Base-by-base conservation (phyloP, 2,888 invertebrate species). In the Octonoba sinensis region DNA sequence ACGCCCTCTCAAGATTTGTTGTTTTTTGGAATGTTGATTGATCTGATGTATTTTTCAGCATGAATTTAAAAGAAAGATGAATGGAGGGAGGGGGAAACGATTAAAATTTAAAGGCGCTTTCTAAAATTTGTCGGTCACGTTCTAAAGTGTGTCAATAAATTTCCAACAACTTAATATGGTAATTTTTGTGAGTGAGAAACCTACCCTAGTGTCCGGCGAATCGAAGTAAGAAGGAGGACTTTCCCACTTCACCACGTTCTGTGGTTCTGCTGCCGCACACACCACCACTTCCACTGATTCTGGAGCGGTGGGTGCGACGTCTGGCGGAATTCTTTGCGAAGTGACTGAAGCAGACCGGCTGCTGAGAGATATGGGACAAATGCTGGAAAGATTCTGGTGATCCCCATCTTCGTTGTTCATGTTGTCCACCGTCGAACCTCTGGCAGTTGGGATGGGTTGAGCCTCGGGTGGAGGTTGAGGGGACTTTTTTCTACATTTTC, bases 161-260 rank as follows among this genome's bases (percentile, higher is more conserved):
- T 36, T 1, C 11, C 6, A 11, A 36, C 36, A 8, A 36, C 36
- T 8, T 6, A 36, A 11, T 11, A 27, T 27, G 3, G 27, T 27
- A 2, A 27, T 6, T 27, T 36, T 36, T 8, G 36, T 2, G 36
- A 11, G 36, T 36, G 8, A 36, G 24, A 11, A 27, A n/a, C 65
- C 60, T 72, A 71, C 78, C 11, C 36, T 66, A 54, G 65, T 56
- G 57, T 78, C 71, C 16, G 64, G 6, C 6, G 65, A 20, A 18
- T 78, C 71, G 11, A 64, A 60, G 46, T 78, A 78, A 16, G 78
- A 66, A 3, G 78, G 78, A 22, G 78, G 78, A n/a, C 78, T 72
- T 36, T 78, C 78, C 49, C 57, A 59, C 51, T 78, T 78, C 8
- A 71, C 51, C 13, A 57, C 57, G 3, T 44, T 44, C 24, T 57